Base-by-base conservation (phyloP, 2,113 vertebrate genomes). In the Sporophila hypoxantha region DNA sequence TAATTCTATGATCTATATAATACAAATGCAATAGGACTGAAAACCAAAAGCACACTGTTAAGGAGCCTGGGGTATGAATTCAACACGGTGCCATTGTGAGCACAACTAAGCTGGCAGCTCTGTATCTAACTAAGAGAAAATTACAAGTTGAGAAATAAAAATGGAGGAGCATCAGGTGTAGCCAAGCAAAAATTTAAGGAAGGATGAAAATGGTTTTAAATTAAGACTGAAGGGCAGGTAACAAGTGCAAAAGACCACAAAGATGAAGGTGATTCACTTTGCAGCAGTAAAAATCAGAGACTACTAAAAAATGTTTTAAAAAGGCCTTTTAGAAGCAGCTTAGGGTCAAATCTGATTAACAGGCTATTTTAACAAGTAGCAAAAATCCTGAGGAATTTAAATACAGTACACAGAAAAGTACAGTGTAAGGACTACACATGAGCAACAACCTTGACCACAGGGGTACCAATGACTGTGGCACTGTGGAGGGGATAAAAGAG, bases 71-170 rank as follows among this genome's bases (percentile, higher is more conserved):
- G 66, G 22, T 29, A 37, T 2, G 12, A 61, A 61, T 19, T 27
- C 21, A 36, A 1, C 12, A 37, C 0, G 0, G 17, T 14, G 25
- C 21, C 15, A 26, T 0, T 67, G 53, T 9, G 26, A 77, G 66
- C 29, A 88, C 49, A 60, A 42, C 36, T 39, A 37, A 26, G 18
- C 1, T 10, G 36, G 26, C 8, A 39, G 25, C 6, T 74, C 49
- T 19, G 2, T 23, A 22, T 14, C 49, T 4, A 42, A 10, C 9
- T 17, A 49, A 41, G 17, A 52, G 23, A 76, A 69, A 37, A 25
- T 25, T 23, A 30, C 17, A 53, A 77, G 8, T 1, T 50, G 36
- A 64, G 30, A 75, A 73, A 78, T 57, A 61, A 68, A 67, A 77
- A 34, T 0, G 5, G 14, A 75, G 17, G 3, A 76, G 36, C 17